Evolutionary conservation across 2,888 invertebrate genomes (phyloP).

Genomic region (Silvanus unidentatus): DNA sequence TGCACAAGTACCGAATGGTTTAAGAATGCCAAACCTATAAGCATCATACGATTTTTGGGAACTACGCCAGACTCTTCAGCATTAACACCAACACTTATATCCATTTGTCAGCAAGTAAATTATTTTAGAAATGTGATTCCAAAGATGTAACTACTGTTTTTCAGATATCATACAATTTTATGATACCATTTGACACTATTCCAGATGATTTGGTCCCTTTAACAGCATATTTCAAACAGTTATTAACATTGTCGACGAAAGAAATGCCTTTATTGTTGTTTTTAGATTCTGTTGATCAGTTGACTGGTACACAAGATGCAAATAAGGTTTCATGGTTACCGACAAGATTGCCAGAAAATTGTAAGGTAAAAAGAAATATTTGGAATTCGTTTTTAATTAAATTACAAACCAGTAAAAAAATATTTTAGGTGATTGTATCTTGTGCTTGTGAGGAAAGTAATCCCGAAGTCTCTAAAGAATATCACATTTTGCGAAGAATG

Average conservation of each 20-base stretch:
- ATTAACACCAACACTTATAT: slow-evolving; percentile 87
- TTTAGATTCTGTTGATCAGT: slow-evolving; percentile 93
- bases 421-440: slow-evolving; percentile 79
- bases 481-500: slow-evolving; percentile 78
- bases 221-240: slow-evolving; percentile 92
- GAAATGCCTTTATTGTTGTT: slow-evolving; percentile 86
- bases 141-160: slow-evolving; percentile 26
- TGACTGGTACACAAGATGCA: slow-evolving; percentile 89
- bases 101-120: slow-evolving; percentile 86
- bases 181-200: slow-evolving; percentile 85
- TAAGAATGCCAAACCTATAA: slow-evolving; percentile 69
- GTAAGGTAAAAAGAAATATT: slow-evolving; percentile 77
- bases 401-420: background rate
- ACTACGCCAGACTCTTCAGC: slow-evolving; percentile 97
- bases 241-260: slow-evolving; percentile 73
- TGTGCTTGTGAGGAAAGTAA: slow-evolving; percentile 84
- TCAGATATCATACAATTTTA: slow-evolving; percentile 86
- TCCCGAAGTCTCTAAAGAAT: slow-evolving; percentile 81
- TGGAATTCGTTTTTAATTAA: background rate
- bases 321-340: slow-evolving; percentile 97
- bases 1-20: slow-evolving; percentile 67
- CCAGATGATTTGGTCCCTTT: slow-evolving; percentile 94
- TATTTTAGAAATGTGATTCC: background rate
- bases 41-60: slow-evolving; percentile 87
- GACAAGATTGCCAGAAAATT: slow-evolving; percentile 78